Evolutionary conservation across 2,888 invertebrate species (phyloP).

Genomic region (Megalurothrips usitatus): DNA sequence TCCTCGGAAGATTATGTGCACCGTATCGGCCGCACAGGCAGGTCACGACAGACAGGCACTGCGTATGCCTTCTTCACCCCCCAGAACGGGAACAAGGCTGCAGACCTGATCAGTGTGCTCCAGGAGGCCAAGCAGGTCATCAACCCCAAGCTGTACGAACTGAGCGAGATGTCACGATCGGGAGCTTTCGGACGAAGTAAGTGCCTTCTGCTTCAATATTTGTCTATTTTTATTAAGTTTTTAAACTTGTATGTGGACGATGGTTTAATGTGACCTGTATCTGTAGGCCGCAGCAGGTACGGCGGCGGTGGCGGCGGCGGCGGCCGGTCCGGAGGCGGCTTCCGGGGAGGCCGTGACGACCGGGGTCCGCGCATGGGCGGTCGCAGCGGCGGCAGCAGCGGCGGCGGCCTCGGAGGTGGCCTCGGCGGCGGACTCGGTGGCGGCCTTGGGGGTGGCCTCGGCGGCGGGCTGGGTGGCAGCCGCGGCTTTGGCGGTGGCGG

Average conservation of each 20-base stretch:
- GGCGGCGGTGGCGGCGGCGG: not conserved
- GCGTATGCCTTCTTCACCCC: slow-evolving; percentile 96
- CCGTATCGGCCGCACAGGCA: slow-evolving; percentile 92
- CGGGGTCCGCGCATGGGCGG: not conserved
- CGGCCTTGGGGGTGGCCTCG: slow-evolving; percentile 14
- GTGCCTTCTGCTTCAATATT: not conserved
- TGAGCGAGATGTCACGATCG: slow-evolving; percentile 39
- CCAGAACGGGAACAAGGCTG: slow-evolving; percentile 83
- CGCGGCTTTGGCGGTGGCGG: not conserved
- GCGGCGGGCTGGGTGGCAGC: slow-evolving; percentile 34
- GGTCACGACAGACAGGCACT: slow-evolving; percentile 87
- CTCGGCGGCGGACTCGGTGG: not conserved
- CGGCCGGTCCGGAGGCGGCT: not conserved
- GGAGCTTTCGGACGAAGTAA: slow-evolving; percentile 39
- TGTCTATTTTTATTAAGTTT: not conserved
- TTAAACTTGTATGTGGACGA: not conserved
- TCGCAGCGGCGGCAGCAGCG: slow-evolving; percentile 31
- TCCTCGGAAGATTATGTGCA: slow-evolving; percentile 97
- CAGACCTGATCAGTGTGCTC: slow-evolving; percentile 84
- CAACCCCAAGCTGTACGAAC: slow-evolving; percentile 63
- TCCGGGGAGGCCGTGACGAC: not conserved
- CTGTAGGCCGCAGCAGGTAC: not conserved
- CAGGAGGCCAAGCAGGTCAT: slow-evolving; percentile 93
- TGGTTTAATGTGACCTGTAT: not conserved
- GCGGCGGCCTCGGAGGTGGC: slow-evolving; percentile 1